Evolutionary conservation across 53 echinoderm and acorn worm genomes (phyloP), one percentile per base, ranked within the genome.

Genomic region (Antedon mediterranea): DNA sequence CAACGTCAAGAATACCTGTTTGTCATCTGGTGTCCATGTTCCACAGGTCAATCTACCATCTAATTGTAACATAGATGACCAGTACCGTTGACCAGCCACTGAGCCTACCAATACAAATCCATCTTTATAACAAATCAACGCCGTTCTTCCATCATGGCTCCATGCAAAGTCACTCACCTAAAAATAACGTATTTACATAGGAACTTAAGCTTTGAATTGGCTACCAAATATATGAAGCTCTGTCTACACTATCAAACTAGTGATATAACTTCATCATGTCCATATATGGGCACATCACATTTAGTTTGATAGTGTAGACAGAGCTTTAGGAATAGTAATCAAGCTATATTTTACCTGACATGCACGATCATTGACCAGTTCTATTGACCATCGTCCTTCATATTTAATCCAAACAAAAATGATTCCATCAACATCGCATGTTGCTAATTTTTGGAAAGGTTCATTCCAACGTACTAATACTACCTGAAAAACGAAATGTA

Each of bases 401-500:
- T 97, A 97, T 81, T 97, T 97, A 83, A 97, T 97, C 97, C 97
- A 97, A 32, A 97, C 97, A 72, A 97, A 97, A 73, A 97, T 97
- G 37, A 97, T 92, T 1, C 97, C 97, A 37, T 97, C 89, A 23
- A 86, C 90, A 74, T 97, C 97, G 79, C 97, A 97, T 32, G 92
- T 92, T 6, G 97, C 92, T 90, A 92, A 89, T 82, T 92, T 97
- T 82, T 97, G 97, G 71, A 97, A 97, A 28, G 97, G 97, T 37
- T 97, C 97, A 31, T 97, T 97, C 97, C 97, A 95, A 78, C 97
- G 82, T 37, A 97, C 97, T 11, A 97, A 79, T 13, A 97, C 89
- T 71, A 97, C 97, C 97, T 92, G 87, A 3, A 57, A 30, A 71
- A 34, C 4, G 32, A 2, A 73, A 37, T 6, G 4, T 6, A 37